Evolutionary conservation across 2,888 invertebrate genomes (phyloP).

Genomic region (Tachina lurida): DNA sequence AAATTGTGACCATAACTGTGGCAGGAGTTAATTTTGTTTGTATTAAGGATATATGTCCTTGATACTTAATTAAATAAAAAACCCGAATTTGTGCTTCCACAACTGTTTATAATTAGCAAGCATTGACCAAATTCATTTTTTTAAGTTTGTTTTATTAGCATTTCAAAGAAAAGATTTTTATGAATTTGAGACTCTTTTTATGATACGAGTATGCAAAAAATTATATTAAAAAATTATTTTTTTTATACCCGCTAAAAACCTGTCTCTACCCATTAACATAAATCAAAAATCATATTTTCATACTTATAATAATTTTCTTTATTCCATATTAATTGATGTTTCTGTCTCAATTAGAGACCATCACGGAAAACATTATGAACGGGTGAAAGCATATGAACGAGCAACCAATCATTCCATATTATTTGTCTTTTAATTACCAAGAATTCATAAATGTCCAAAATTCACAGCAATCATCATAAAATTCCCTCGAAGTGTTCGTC

Average conservation of each 20-base stretch:
- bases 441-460: constrained; percentile 71
- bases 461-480: constrained; percentile 67
- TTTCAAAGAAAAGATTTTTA: no score
- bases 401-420: constrained; percentile 59
- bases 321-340: constrained; percentile 68
- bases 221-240: constrained; percentile 1
- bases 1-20: no score
- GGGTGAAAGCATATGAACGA: constrained; percentile 49
- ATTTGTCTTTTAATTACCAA: constrained; percentile 70
- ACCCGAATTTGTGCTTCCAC: no score
- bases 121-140: no score
- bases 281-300: constrained; percentile 37
- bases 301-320: constrained; percentile 1
- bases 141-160: no score
- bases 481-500: constrained; percentile 45
- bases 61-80: no score
- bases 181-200: no score
- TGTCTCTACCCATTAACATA: constrained; percentile 64
- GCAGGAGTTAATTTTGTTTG: no score
- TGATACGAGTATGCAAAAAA: constrained; percentile 21
- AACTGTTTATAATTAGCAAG: no score
- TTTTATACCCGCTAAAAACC: constrained; percentile 33
- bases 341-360: constrained; percentile 63
- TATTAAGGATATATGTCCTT: no score
- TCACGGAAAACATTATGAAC: constrained; percentile 65